phyloP scores from a whole-genome alignment of 2,888 invertebrate species.

The Gortyna flavago region DNA sequence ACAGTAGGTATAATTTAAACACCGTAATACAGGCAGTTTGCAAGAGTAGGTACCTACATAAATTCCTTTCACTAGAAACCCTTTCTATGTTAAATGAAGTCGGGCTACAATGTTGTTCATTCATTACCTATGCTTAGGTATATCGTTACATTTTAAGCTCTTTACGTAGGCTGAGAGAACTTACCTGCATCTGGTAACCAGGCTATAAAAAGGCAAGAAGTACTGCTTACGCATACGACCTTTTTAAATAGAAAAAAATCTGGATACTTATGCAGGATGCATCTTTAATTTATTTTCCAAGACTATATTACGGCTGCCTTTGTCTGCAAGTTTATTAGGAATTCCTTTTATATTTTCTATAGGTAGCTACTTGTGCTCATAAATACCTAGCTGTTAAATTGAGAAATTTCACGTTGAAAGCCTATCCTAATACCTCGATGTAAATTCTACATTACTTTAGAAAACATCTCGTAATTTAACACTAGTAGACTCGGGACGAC shows the following conservation, averaged over 20 bases:
- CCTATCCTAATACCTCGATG: slow-evolving; percentile 51
- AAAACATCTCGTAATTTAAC: slow-evolving; percentile 59
- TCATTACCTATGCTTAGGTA: slow-evolving; percentile 66
- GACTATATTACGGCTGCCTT: slow-evolving; percentile 21
- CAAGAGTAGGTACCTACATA: slow-evolving; percentile 68
- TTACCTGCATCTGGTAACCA: slow-evolving; percentile 55
- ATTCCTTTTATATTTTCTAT: slow-evolving; percentile 48
- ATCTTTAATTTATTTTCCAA: slow-evolving; percentile 42
- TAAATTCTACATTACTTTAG: slow-evolving; percentile 56
- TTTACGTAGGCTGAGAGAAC: slow-evolving; percentile 54
- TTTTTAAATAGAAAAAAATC: slow-evolving; percentile 44
- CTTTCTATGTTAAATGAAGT: slow-evolving; percentile 66
- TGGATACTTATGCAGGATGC: slow-evolving; percentile 31
- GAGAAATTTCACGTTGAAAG: slow-evolving; percentile 51
- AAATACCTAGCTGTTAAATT: slow-evolving; percentile 29
- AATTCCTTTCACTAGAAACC: slow-evolving; percentile 73
- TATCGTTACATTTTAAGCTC: slow-evolving; percentile 62
- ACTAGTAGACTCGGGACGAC: slow-evolving; percentile 67
- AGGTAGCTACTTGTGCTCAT: slow-evolving; percentile 16
- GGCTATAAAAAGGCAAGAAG: slow-evolving; percentile 43
- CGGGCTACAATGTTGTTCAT: slow-evolving; percentile 64
- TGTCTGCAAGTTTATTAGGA: slow-evolving; percentile 32
- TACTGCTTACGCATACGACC: slow-evolving; percentile 41
- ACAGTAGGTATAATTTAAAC: slow-evolving; percentile 60
- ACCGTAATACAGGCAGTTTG: slow-evolving; percentile 56